Conservation (phyloP, 2,113 vertebrate species). For the Jaculus jaculus region DNA sequence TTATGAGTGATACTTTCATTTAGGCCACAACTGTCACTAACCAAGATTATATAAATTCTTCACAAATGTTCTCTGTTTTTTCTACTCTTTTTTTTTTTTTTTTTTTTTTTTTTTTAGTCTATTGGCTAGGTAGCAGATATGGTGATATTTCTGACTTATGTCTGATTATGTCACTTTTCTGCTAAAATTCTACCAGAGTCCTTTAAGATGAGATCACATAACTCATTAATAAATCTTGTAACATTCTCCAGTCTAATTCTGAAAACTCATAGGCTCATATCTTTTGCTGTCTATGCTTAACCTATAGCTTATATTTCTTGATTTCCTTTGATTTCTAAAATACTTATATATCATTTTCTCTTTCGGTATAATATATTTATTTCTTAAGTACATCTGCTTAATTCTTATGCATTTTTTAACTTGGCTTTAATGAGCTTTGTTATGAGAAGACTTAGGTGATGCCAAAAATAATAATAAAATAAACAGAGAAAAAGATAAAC, state of each 20-base stretch:
- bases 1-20: not conserved
- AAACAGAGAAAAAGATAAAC: not conserved
- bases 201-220: not conserved
- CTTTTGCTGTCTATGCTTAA: not conserved
- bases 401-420: not conserved
- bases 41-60: constrained; percentile 15
- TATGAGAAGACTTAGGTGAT: not conserved
- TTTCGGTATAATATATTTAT: not conserved
- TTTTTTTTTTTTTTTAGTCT: not conserved
- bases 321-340: constrained; percentile 22
- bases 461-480: not conserved
- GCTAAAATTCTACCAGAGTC: not conserved
- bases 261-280: not conserved
- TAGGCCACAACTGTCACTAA: constrained; percentile 3
- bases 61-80: not conserved
- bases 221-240: not conserved
- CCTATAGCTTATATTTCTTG: not conserved
- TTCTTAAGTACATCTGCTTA: not conserved
- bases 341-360: constrained; percentile 37
- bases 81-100: not conserved
- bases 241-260: not conserved
- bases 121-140: not conserved
- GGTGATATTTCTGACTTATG: constrained; percentile 33
- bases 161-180: not conserved
- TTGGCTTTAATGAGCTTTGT: not conserved